Conservation (phyloP, 2,797 vertebrate species). For the Agapornis canus region DNA sequence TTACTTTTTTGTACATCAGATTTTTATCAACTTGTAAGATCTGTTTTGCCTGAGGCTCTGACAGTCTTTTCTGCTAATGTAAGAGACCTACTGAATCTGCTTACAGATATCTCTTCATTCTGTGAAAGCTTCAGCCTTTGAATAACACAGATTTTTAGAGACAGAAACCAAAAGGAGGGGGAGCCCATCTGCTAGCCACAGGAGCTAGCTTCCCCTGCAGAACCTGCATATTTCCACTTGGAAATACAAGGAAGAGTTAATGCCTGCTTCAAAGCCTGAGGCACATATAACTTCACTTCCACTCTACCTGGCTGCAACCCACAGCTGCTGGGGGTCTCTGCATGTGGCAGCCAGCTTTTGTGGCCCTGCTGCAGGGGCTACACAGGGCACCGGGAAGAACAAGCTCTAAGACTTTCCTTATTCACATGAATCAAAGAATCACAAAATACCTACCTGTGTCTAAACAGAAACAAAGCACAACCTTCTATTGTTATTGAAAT, state of each 20-base stretch:
- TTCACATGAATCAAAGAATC: background rate
- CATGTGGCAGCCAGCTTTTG: background rate
- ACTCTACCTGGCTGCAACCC: background rate
- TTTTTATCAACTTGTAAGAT: background rate
- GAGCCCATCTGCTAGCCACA: background rate
- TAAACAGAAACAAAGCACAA: background rate
- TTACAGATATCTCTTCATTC: background rate
- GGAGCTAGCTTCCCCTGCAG: background rate
- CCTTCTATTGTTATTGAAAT: background rate
- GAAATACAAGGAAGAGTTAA: constrained; percentile 3
- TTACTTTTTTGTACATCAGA: background rate
- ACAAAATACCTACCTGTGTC: background rate
- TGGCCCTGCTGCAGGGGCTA: background rate
- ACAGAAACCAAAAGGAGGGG: background rate
- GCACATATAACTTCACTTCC: background rate
- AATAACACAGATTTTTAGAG: background rate
- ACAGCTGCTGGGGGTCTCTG: background rate
- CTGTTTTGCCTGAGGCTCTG: background rate
- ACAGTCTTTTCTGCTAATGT: background rate
- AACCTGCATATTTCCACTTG: background rate
- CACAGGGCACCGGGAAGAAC: background rate
- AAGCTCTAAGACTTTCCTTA: background rate
- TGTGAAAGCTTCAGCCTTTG: background rate
- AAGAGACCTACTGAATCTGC: background rate
- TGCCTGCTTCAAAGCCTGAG: background rate